Evolutionary conservation across 2,113 vertebrate species (phyloP).

Genomic region (Forbesichthys agassizii): DNA sequence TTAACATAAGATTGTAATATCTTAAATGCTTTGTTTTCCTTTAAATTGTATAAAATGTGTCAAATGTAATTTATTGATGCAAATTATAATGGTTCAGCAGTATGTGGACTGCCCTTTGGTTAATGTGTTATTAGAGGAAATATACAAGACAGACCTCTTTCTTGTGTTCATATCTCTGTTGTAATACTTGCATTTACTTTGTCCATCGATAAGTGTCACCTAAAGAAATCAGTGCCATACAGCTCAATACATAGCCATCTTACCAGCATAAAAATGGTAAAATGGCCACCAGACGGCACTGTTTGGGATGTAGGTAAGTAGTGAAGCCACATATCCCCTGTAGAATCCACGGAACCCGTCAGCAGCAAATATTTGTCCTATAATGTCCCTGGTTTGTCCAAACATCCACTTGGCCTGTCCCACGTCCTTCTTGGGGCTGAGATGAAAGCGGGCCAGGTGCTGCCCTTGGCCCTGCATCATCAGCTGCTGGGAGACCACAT

Average conservation of each 20-base stretch:
- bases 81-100: too few relatives aligned
- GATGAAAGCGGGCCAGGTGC: slow-evolving; percentile 87
- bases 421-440: slow-evolving; percentile 47
- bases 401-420: slow-evolving; percentile 77
- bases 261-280: slow-evolving; percentile 97
- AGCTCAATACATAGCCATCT: not conserved
- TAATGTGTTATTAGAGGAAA: too few relatives aligned
- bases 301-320: slow-evolving; percentile 98
- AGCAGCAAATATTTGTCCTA: slow-evolving; percentile 85
- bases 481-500: slow-evolving; percentile 94
- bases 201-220: too few relatives aligned
- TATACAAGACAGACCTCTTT: too few relatives aligned
- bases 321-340: slow-evolving; percentile 92
- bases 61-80: too few relatives aligned
- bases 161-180: too few relatives aligned
- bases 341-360: slow-evolving; percentile 94
- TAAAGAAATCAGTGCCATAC: too few relatives aligned
- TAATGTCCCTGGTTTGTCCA: slow-evolving; percentile 90
- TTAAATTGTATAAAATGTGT: too few relatives aligned
- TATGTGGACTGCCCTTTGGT: too few relatives aligned
- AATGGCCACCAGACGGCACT: slow-evolving; percentile 99
- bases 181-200: too few relatives aligned
- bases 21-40: too few relatives aligned
- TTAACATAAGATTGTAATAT: too few relatives aligned
- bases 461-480: slow-evolving; percentile 95